A percentile compares a stretch with the other conserved stretches of the same genome.
These are phyloP conservation scores for Pachycephus smyrnensis DNA, from an alignment of 2,888 invertebrate genomes.

Conservation along the genomic window DNA sequence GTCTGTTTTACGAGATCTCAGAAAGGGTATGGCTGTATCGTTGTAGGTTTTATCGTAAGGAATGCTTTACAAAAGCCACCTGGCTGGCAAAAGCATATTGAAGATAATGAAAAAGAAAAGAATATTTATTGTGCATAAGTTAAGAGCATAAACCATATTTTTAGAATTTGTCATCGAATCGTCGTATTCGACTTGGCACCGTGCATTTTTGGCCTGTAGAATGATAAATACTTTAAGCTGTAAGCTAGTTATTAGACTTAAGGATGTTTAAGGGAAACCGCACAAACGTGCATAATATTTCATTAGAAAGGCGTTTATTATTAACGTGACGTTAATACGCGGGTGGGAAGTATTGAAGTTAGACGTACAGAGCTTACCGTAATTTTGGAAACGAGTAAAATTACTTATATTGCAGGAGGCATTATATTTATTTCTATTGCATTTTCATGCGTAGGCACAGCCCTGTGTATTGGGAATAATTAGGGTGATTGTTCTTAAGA, in stretches of 20 bases:
- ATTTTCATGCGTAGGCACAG: neutral
- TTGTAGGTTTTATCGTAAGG: neutral
- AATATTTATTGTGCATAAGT: neutral
- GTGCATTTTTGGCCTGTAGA: constrained; percentile 27
- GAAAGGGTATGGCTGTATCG: neutral
- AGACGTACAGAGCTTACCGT: neutral
- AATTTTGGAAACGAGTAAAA: neutral
- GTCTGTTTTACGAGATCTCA: neutral
- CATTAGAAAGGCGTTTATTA: constrained; percentile 19
- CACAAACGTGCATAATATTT: constrained; percentile 47
- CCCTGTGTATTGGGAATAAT: neutral
- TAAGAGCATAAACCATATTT: constrained; percentile 2
- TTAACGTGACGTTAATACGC: constrained; percentile 3
- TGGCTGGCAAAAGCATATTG: neutral
- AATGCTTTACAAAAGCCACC: neutral
- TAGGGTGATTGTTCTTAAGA: neutral
- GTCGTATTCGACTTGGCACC: neutral
- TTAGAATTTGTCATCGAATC: neutral
- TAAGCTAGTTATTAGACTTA: constrained; percentile 19
- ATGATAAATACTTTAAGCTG: constrained; percentile 10
- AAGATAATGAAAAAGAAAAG: neutral
- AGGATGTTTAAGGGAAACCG: constrained; percentile 12
- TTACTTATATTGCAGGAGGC: neutral
- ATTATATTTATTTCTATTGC: neutral
- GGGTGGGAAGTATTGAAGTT: constrained; percentile 7